These are phyloP conservation scores for Spatulosminthurus flaviceps DNA, from an alignment of 2,888 invertebrate genomes.

Conservation along the genomic window DNA sequence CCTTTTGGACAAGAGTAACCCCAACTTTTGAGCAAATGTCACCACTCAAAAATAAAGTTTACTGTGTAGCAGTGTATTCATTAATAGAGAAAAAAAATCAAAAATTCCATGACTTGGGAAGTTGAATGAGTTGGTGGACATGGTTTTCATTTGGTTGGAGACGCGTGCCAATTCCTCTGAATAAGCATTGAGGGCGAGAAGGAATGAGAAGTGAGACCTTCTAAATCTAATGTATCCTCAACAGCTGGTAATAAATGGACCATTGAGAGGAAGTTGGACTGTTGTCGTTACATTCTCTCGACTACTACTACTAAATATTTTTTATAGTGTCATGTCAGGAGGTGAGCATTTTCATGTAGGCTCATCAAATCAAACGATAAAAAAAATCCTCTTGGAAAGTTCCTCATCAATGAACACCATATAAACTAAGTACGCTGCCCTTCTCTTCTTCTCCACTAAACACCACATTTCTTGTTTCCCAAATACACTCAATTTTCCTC, in stretches of 20 bases:
- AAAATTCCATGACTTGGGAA: neutral
- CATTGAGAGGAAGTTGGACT: conserved; percentile 47
- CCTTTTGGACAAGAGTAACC: neutral
- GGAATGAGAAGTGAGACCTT: neutral
- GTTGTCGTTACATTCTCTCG: too few relatives aligned
- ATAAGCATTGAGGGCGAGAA: neutral
- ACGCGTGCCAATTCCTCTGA: conserved; percentile 4
- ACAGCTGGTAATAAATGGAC: conserved; percentile 41
- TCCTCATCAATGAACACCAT: conserved; percentile 38
- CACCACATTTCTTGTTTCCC: conserved; percentile 3
- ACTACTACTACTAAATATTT: too few relatives aligned
- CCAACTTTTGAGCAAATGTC: too few relatives aligned
- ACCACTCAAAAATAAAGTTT: too few relatives aligned
- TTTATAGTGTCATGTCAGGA: conserved; percentile 22
- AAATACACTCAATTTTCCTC: neutral
- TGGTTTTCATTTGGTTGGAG: neutral
- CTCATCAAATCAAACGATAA: conserved; percentile 18
- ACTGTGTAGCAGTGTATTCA: too few relatives aligned
- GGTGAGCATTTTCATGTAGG: conserved; percentile 29
- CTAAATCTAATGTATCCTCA: conserved; percentile 23
- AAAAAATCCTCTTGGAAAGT: conserved; percentile 19
- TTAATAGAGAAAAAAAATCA: too few relatives aligned
- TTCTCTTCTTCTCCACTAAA: neutral
- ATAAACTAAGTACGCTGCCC: conserved; percentile 24
- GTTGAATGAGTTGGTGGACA: conserved; percentile 1